Evolutionary conservation across 30 jellyfish, hydroid and myxozoan species (phyloP), one percentile per base, ranked within the genome.

Genomic region (Aurelia coerulea): DNA sequence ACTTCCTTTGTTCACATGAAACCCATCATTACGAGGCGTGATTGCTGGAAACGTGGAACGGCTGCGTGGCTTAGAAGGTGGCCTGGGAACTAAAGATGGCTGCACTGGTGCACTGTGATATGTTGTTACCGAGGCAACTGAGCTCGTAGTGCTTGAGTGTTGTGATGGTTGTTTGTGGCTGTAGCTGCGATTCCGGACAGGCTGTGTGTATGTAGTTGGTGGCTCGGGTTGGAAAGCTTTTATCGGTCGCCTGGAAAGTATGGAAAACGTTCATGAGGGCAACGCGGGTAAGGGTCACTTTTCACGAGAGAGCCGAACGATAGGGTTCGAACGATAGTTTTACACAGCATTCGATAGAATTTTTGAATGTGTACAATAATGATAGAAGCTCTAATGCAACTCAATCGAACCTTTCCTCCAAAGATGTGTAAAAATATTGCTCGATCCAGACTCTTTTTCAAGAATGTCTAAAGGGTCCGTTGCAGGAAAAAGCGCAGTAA

Each of bases 21-120:
- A 84, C 64, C 39, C n/a, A 23, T 84, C 93, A 34, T 65, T 65
- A 0, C 88, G 82, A 19, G 81, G 83, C 10, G 68, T 32, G 68
- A 84, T 84, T 23, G 93, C 83, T 5, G 93, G 93, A 50, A 84
- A 84, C 32, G 88, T 39, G 1, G 93, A 84, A 41, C 85, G 93
- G 62, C 85, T 73, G 63, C 93, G 93, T 2, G 84, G 88, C 76
- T 73, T 84, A 10, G 93, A 73, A 3, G 93, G 93, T 4, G 93
- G 93, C 64, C 79, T 84, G 51, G 93, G 93, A 17, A 64, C 88
- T 35, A 73, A 62, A 17, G 93, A 84, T 3, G 93, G 93, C 83
- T 84, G 87, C 86, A 76, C 90, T 19, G 95, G 95, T n/a, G 95
- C 95, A 76, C 95, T 86, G 75, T 86, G 95, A 56, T 68, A 64